Evolutionary conservation across 92 coral and sea anemone genomes (phyloP).

Genomic region (Siderastrea siderea): DNA sequence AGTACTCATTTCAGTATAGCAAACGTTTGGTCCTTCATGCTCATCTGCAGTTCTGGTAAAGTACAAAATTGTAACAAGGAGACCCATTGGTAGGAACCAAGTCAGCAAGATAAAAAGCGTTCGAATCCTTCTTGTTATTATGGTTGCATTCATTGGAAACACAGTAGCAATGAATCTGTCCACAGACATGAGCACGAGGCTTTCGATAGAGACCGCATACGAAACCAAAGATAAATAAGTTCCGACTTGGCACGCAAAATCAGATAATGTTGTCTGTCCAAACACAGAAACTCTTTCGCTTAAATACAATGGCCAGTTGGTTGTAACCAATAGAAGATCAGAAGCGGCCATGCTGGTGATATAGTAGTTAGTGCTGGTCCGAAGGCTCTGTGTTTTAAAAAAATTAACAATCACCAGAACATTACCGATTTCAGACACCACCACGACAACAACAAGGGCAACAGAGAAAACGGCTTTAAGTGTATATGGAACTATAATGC

Average conservation of each 20-base stretch:
- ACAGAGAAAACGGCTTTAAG: background rate
- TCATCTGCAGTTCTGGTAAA: background rate
- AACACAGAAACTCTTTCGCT: background rate
- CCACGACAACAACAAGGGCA: too few species aligned
- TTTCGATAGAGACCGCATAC: background rate
- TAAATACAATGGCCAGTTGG: background rate
- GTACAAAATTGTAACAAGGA: background rate
- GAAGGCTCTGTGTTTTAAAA: background rate
- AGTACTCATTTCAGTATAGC: background rate
- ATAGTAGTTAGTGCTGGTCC: background rate
- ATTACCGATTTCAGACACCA: conserved; percentile 8
- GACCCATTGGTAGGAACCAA: background rate
- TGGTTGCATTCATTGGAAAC: background rate
- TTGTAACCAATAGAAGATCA: conserved; percentile 1
- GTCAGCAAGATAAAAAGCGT: background rate
- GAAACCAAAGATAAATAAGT: background rate
- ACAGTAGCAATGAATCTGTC: conserved; percentile 6
- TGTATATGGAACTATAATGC: background rate
- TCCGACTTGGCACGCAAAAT: background rate
- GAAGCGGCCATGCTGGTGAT: conserved; percentile 21
- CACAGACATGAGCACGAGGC: conserved; percentile 9
- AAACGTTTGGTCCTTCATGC: background rate
- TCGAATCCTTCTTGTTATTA: background rate
- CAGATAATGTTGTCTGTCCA: background rate
- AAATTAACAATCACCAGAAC: background rate